Evolutionary conservation across 2,888 invertebrate genomes (phyloP).

Genomic region (Aromia moschata): DNA sequence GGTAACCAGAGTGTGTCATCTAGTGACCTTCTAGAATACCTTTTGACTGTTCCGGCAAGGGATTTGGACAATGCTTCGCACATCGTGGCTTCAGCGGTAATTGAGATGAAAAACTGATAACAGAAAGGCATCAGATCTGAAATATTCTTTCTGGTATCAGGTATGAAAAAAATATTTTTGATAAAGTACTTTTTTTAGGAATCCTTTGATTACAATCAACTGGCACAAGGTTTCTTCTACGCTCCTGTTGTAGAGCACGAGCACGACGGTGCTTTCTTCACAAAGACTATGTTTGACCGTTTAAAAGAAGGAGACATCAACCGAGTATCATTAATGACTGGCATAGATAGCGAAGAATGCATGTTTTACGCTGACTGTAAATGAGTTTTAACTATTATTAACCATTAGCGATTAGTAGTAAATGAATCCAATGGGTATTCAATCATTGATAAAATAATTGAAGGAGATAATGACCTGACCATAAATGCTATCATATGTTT

Average conservation of each 20-base stretch:
- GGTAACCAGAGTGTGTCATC: constrained; percentile 17
- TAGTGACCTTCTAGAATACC: constrained; percentile 27
- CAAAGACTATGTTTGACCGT: constrained; percentile 30
- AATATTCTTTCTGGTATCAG: no score
- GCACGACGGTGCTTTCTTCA: constrained; percentile 39
- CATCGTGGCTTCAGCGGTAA: constrained; percentile 3
- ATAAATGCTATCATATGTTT: no score
- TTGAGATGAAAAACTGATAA: no score
- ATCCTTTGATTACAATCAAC: constrained; percentile 16
- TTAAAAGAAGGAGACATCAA: constrained; percentile 31
- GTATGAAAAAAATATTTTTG: no score
- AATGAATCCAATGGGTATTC: no score
- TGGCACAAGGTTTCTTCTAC: constrained; percentile 32
- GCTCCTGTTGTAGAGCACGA: constrained; percentile 38
- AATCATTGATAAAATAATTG: no score
- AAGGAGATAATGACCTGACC: no score
- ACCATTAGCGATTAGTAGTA: neutral
- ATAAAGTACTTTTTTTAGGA: constrained; percentile 17
- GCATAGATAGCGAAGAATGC: constrained; percentile 40
- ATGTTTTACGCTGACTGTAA: constrained; percentile 1
- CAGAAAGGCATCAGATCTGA: neutral
- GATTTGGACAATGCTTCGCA: neutral
- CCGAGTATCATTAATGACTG: constrained; percentile 39
- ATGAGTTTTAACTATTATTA: neutral
- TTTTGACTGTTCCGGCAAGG: constrained; percentile 7